Evolutionary conservation across 1,140 invertebrate species (phyloP).

Genomic region (Neodiprion virginianus): DNA sequence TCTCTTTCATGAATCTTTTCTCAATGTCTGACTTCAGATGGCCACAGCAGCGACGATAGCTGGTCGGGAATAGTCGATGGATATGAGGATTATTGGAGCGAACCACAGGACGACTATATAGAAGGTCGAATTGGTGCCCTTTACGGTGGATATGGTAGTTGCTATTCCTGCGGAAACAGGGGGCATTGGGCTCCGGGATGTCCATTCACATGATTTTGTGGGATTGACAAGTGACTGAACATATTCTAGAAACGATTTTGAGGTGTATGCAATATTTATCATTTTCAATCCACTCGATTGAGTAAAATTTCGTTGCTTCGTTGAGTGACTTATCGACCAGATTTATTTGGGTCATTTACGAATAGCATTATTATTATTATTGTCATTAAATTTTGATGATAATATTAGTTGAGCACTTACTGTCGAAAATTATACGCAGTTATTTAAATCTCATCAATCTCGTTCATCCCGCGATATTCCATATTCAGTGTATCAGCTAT

Average conservation of each 20-base stretch:
- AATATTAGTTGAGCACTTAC: too few species aligned
- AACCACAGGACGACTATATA: slow-evolving; percentile 18
- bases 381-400: not conserved
- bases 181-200: slow-evolving; percentile 58
- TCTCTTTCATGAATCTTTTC: too few species aligned
- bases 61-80: slow-evolving; percentile 38
- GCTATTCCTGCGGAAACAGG: slow-evolving; percentile 47
- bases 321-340: not conserved
- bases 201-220: slow-evolving; percentile 30
- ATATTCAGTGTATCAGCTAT: too few species aligned
- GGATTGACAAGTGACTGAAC: not conserved
- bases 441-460: too few species aligned
- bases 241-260: not conserved
- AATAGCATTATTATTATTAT: not conserved
- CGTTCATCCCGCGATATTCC: too few species aligned
- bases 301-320: too few species aligned
- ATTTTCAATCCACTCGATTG: not conserved
- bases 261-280: not conserved
- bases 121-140: slow-evolving; percentile 39
- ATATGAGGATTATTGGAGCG: slow-evolving; percentile 31
- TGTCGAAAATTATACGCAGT: too few species aligned
- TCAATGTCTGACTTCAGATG: not conserved
- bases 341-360: not conserved
- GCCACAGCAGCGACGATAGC: slow-evolving; percentile 35
- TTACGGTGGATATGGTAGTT: slow-evolving; percentile 56